phyloP scores from a whole-genome alignment of 2,797 vertebrate species.

The Labroides dimidiatus region DNA sequence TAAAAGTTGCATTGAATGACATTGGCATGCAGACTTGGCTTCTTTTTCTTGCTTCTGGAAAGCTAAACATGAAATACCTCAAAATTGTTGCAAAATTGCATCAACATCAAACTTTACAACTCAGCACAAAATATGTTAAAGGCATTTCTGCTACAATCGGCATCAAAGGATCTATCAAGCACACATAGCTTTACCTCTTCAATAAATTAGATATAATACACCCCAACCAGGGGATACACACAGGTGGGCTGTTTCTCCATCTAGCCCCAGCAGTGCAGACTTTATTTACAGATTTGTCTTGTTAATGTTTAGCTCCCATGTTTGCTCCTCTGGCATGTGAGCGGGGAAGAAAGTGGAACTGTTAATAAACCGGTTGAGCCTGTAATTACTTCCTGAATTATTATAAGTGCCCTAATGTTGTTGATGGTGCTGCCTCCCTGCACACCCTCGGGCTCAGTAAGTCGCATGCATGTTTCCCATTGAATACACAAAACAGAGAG shows the following conservation, averaged over 20 bases:
- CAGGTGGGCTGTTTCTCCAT: background rate
- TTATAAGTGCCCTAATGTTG: conserved; percentile 58
- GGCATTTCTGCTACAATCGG: too few relatives aligned
- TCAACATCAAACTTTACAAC: too few relatives aligned
- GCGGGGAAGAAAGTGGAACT: conserved; percentile 51
- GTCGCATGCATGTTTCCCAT: conserved; percentile 9
- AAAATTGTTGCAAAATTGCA: too few relatives aligned
- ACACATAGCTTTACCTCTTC: background rate
- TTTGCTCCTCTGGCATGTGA: conserved; percentile 62
- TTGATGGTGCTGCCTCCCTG: conserved; percentile 41
- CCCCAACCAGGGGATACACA: background rate
- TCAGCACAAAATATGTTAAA: too few relatives aligned
- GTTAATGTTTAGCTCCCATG: conserved; percentile 51
- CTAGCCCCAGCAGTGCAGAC: conserved; percentile 31
- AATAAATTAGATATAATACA: background rate
- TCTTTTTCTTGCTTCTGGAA: background rate
- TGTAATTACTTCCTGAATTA: conserved; percentile 63
- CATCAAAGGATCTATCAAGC: background rate
- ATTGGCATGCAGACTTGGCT: too few relatives aligned
- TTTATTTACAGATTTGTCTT: conserved; percentile 50
- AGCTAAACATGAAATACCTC: background rate
- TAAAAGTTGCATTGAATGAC: too few relatives aligned
- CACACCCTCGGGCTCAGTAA: conserved; percentile 26
- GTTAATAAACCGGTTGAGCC: conserved; percentile 66
- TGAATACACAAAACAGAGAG: conserved; percentile 58